A percentile compares a stretch with the other conserved stretches of the same genome.
These are phyloP conservation scores for Polypedilum vanderplanki DNA, from an alignment of 1,140 invertebrate genomes.

Conservation along the genomic window DNA sequence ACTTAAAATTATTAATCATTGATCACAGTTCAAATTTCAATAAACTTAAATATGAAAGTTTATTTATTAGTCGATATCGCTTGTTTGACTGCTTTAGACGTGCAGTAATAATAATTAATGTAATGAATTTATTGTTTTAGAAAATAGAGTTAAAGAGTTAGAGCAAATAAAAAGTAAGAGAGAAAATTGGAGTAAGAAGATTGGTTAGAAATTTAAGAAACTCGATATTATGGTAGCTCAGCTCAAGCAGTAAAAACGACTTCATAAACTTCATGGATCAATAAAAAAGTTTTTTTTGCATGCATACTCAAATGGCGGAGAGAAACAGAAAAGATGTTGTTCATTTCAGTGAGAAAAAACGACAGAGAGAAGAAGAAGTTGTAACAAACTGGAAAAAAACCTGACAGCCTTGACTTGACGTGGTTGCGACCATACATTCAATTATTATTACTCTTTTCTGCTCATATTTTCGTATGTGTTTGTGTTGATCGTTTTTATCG, in stretches of 20 bases:
- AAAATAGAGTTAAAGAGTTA: too few relatives aligned
- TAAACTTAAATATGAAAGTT: background rate
- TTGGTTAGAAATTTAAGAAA: background rate
- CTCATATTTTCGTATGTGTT: background rate
- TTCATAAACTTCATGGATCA: background rate
- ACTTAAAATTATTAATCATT: background rate
- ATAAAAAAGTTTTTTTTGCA: too few relatives aligned
- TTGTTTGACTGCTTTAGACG: background rate
- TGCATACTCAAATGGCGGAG: background rate
- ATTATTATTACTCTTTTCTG: slow-evolving; percentile 15
- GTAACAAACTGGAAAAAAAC: slow-evolving; percentile 23
- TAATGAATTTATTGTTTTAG: background rate
- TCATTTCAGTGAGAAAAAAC: background rate
- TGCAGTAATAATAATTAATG: background rate
- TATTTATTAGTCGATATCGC: background rate
- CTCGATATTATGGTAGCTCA: background rate
- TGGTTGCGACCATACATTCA: background rate
- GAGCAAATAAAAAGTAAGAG: too few relatives aligned
- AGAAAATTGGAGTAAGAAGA: background rate
- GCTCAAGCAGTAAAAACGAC: background rate
- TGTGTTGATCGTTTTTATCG: background rate
- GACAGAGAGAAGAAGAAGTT: background rate
- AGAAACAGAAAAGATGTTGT: background rate
- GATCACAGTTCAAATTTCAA: slow-evolving; percentile 8
- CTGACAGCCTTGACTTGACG: slow-evolving; percentile 15